phyloP scores from a whole-genome alignment of 23 tunicate species.

The Styela plicata region DNA sequence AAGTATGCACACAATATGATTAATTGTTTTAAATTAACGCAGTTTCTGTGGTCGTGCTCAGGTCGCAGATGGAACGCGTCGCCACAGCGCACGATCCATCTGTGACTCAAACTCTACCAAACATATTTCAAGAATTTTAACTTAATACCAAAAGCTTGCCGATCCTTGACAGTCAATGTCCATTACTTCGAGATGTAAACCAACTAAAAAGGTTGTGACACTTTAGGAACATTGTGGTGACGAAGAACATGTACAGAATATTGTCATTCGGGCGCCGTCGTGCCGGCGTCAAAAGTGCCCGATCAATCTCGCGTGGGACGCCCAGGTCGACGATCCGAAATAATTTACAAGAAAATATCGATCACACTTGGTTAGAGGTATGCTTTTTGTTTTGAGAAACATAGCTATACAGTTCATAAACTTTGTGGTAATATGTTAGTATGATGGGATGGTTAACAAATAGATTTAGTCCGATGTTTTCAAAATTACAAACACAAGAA shows the following conservation, averaged over 20 bases:
- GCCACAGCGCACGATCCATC: no score
- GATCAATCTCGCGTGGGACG: slow-evolving; percentile 13
- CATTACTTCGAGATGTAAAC: neutral
- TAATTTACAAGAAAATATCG: slow-evolving; percentile 8
- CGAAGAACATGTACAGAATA: slow-evolving; percentile 32
- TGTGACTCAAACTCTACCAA: no score
- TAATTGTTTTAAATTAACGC: no score
- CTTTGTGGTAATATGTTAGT: neutral
- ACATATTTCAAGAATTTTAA: no score
- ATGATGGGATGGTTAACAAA: no score
- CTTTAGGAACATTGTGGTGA: slow-evolving; percentile 3
- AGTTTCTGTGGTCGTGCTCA: no score
- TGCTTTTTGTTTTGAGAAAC: neutral
- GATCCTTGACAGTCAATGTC: no score
- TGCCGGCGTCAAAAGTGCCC: slow-evolving; percentile 22
- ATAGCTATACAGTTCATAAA: neutral
- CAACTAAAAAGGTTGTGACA: neutral
- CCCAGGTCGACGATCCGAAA: slow-evolving; percentile 7
- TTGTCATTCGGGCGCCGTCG: slow-evolving; percentile 34
- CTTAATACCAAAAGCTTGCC: no score
- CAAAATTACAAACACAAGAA: no score
- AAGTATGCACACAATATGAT: no score
- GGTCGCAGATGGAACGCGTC: no score
- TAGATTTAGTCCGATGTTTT: no score
- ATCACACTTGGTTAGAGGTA: slow-evolving; percentile 10